Evolutionary conservation across 2,888 invertebrate genomes (phyloP).

Genomic region (Apeira syringaria): DNA sequence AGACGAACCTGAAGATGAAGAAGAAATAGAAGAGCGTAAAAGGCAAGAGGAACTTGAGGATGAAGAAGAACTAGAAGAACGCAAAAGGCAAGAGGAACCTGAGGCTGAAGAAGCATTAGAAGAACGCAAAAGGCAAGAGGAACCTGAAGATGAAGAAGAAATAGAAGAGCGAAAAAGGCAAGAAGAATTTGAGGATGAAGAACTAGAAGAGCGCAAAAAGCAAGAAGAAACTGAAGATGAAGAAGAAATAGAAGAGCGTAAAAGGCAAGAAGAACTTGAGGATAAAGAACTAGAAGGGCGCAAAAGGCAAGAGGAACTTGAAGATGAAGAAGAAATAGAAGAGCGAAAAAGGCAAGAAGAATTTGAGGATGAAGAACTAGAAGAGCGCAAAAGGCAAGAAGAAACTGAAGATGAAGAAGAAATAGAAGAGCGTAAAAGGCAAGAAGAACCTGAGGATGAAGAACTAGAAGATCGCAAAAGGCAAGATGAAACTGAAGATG

Average conservation of each 20-base stretch:
- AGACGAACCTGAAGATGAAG: constrained; percentile 6
- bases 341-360: constrained; percentile 7
- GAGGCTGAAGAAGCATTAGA: constrained; percentile 11
- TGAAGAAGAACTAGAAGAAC: neutral
- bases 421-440: constrained; percentile 3
- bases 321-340: constrained; percentile 4
- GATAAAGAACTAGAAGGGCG: constrained; percentile 5
- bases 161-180: constrained; percentile 8
- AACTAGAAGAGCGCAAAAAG: constrained; percentile 1
- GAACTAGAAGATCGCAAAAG: constrained; percentile 5
- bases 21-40: constrained; percentile 4
- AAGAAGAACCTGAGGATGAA: constrained; percentile 11
- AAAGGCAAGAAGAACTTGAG: constrained; percentile 4
- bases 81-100: constrained; percentile 1
- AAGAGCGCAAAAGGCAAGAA: constrained; percentile 6
- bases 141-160: constrained; percentile 6
- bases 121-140: constrained; percentile 6
- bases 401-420: constrained; percentile 9
- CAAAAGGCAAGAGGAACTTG: constrained; percentile 6
- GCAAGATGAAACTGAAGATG: constrained; percentile 26
- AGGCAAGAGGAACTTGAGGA: constrained; percentile 9
- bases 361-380: constrained; percentile 10
- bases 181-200: constrained; percentile 24
- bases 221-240: constrained; percentile 23
- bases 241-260: constrained; percentile 5